A percentile compares a stretch with the other conserved stretches of the same genome.
Conservation (phyloP, 2,797 vertebrate genomes). For the Trematomus bernacchii region DNA sequence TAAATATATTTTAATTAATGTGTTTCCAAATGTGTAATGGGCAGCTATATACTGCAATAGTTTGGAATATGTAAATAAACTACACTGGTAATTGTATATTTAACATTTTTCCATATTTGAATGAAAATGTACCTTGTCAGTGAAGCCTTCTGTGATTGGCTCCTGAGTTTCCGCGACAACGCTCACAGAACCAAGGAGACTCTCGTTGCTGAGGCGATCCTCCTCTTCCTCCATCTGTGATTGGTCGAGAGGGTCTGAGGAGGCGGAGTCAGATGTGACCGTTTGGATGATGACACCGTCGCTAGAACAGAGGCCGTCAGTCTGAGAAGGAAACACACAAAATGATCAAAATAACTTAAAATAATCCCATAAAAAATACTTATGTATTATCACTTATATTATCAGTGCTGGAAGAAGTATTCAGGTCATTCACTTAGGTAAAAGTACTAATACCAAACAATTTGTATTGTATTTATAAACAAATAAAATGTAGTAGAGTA, state of each 20-base stretch:
- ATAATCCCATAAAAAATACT: background rate
- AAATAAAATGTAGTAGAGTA: too few species aligned
- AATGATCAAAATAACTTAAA: background rate
- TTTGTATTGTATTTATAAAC: too few species aligned
- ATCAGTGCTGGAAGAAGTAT: too few species aligned
- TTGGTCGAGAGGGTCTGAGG: constrained; percentile 86
- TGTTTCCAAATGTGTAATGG: too few species aligned
- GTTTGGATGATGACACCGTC: constrained; percentile 98
- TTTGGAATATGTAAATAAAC: too few species aligned
- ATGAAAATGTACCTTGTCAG: constrained; percentile 79
- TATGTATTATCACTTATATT: too few species aligned
- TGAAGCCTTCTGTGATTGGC: constrained; percentile 81
- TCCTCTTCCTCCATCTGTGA: constrained; percentile 89
- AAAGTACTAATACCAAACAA: too few species aligned
- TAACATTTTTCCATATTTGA: background rate
- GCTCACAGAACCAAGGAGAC: constrained; percentile 60
- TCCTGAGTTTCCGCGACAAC: constrained; percentile 76
- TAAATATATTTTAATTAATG: too few species aligned
- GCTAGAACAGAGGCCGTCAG: constrained; percentile 91
- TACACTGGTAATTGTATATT: too few species aligned
- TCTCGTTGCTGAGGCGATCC: constrained; percentile 64
- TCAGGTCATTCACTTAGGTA: too few species aligned
- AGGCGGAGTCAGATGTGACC: constrained; percentile 89
- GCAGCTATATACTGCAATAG: too few species aligned
- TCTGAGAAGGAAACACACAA: constrained; percentile 71